phyloP scores from a whole-genome alignment of 2,113 vertebrate genomes.

The Gymnogyps californianus region DNA sequence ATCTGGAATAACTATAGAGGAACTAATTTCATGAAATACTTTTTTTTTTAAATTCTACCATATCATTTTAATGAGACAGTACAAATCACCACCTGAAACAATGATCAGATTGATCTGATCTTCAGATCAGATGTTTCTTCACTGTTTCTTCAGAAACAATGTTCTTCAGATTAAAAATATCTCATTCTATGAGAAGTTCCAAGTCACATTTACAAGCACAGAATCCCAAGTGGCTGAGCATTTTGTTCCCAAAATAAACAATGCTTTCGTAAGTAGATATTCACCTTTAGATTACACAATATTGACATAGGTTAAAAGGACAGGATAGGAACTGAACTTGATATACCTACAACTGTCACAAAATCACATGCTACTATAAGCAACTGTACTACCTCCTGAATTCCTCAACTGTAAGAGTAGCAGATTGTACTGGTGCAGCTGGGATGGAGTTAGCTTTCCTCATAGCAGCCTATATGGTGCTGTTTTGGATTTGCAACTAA shows the following conservation, averaged over 20 bases:
- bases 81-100: not conserved
- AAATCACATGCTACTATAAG: not conserved
- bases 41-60: not conserved
- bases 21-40: not conserved
- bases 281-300: not conserved
- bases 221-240: not conserved
- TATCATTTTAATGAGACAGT: not conserved
- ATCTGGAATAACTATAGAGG: not conserved
- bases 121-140: too few species aligned
- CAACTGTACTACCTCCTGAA: not conserved
- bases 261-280: not conserved
- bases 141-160: too few species aligned
- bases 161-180: not conserved
- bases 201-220: not conserved
- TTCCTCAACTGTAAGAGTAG: not conserved
- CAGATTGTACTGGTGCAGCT: not conserved
- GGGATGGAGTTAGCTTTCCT: not conserved
- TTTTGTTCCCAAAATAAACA: not conserved
- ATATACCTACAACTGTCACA: not conserved
- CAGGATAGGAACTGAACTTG: not conserved
- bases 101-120: not conserved
- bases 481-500: not conserved
- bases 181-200: not conserved
- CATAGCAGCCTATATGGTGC: not conserved
- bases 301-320: not conserved